Evolutionary conservation across 2,113 vertebrate genomes (phyloP), one percentile per base, ranked within the genome.

Genomic region (Paramormyrops kingsleyae): DNA sequence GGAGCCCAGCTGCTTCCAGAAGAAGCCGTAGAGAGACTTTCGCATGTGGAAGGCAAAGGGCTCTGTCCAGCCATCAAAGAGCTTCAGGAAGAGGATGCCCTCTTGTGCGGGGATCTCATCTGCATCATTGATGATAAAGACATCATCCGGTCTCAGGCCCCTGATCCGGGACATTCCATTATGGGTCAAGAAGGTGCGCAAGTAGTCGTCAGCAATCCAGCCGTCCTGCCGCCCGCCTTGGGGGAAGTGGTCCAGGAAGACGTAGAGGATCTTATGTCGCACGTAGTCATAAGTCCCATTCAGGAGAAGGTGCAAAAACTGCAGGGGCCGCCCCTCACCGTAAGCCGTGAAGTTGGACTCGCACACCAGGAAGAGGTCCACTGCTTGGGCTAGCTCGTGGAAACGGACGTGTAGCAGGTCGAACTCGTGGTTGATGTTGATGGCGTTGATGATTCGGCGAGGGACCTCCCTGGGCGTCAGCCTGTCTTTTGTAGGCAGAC

Each of bases 271-370:
- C 92, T 98, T 97, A 93, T 96, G 95, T 85, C 95, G 96, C 90
- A 97, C 95, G 91, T 97, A 97, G 93, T 97, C 94, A 0, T 96
- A 97, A 9, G 96, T 96, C 49, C 97, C 97, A 0, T 97, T 97
- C 90, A 95, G 95, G n/a, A 98, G 94, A 93, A 96, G 95, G 91
- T 95, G 95, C 0, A 95, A 95, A 94, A 98, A 98, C 87, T 94
- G 95, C 89, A 98, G 96, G 0, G 96, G 94, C 84, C 96, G 95
- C 0, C 95, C 90, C 62, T 97, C 95, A 0, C 97, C 97, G 0
- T 97, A 97, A 1, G 97, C 97, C 0, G 97, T 98, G 94, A 97
- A 98, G 94, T 98, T 98, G 5, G 97, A 98, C 93, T 98, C 97
- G 0, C 97, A 98, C 89, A 98, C 95, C 93, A 97, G 92, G 0